A percentile compares a stretch with the other conserved stretches of the same genome.
Evolutionary conservation across 2,888 invertebrate species (phyloP).

Genomic region (Brachylomia viminalis): DNA sequence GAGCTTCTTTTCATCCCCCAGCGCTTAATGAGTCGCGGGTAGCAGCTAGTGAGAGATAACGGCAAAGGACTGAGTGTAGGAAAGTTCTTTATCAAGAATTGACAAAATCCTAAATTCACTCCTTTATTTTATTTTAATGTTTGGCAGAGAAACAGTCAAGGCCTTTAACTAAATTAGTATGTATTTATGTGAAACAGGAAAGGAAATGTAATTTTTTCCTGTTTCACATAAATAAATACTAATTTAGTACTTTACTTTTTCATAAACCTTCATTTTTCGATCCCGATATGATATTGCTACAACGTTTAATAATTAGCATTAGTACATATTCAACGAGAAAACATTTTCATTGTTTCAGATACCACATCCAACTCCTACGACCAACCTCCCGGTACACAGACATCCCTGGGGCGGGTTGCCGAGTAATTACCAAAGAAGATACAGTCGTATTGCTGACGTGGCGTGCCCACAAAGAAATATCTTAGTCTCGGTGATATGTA

Average conservation of each 20-base stretch:
- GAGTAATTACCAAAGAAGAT: slow-evolving; percentile 79
- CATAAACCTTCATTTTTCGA: background rate
- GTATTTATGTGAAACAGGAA: background rate
- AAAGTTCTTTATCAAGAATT: background rate
- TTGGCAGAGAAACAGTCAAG: background rate
- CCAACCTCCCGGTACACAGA: slow-evolving; percentile 35
- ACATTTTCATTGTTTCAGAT: slow-evolving; percentile 10
- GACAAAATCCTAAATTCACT: background rate
- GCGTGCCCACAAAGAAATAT: slow-evolving; percentile 64
- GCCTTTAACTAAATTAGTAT: too few relatives aligned
- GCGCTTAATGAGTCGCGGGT: too few relatives aligned
- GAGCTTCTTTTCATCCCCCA: too few relatives aligned
- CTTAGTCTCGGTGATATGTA: slow-evolving; percentile 32
- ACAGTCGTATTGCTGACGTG: slow-evolving; percentile 73
- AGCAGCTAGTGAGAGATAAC: background rate
- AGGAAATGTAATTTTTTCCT: too few relatives aligned
- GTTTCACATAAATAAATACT: too few relatives aligned
- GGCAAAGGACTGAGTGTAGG: background rate
- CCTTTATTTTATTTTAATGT: background rate
- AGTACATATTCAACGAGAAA: background rate
- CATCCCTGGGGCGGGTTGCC: slow-evolving; percentile 67
- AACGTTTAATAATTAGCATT: background rate
- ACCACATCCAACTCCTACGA: slow-evolving; percentile 50
- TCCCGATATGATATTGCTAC: background rate
- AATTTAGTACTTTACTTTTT: too few relatives aligned